These are phyloP conservation scores for Tragulus kanchil DNA, from an alignment of 2,113 vertebrate species.

Conservation along the genomic window DNA sequence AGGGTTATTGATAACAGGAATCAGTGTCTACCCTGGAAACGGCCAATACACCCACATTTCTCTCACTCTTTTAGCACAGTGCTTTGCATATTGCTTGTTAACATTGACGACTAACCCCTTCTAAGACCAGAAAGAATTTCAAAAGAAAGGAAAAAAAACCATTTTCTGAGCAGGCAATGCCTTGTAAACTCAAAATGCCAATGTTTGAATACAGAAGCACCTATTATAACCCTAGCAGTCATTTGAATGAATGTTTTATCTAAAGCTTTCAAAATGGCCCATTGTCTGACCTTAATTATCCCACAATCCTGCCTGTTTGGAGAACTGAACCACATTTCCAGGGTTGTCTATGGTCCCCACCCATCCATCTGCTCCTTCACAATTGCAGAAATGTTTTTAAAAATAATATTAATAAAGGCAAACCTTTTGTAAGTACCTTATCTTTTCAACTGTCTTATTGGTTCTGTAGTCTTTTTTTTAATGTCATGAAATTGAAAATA, in stretches of 20 bases:
- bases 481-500: constrained; percentile 76
- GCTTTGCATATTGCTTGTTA: constrained; percentile 15
- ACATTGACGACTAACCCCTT: not conserved
- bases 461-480: constrained; percentile 41
- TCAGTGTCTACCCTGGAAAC: not conserved
- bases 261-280: constrained; percentile 57
- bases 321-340: constrained; percentile 67
- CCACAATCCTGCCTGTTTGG: constrained; percentile 68
- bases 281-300: constrained; percentile 77
- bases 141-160: not conserved
- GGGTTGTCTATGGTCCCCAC: constrained; percentile 42
- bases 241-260: constrained; percentile 64
- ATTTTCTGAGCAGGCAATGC: constrained; percentile 11
- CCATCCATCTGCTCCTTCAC: constrained; percentile 78
- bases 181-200: constrained; percentile 45
- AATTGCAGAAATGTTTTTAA: constrained; percentile 35
- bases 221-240: not conserved
- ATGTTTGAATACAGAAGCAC: constrained; percentile 47
- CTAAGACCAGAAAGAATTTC: constrained; percentile 11
- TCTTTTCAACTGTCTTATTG: constrained; percentile 78
- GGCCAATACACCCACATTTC: not conserved
- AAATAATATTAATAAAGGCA: constrained; percentile 68
- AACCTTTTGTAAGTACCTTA: constrained; percentile 63
- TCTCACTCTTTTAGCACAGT: not conserved
- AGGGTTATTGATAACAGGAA: not conserved